phyloP scores from a whole-genome alignment of 1,140 invertebrate species.

The Magallana ariakensis region DNA sequence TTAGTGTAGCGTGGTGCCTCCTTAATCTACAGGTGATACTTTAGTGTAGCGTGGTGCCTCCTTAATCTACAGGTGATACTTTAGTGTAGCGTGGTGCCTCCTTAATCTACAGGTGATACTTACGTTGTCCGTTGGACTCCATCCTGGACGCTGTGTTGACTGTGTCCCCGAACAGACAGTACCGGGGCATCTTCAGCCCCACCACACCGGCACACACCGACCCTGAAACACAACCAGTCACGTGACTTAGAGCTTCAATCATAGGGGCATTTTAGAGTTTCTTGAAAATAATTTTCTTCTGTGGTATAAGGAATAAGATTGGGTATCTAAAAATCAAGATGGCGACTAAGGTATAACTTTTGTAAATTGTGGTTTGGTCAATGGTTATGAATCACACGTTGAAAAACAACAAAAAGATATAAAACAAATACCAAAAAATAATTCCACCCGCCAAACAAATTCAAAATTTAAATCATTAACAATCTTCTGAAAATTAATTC shows the following conservation, averaged over 20 bases:
- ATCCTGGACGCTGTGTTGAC: slow-evolving; percentile 96
- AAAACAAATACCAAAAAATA: too few species aligned
- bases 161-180: slow-evolving; percentile 91
- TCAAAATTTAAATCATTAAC: too few species aligned
- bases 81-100: not conserved
- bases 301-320: too few species aligned
- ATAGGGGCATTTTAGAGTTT: too few species aligned
- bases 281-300: too few species aligned
- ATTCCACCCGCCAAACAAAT: too few species aligned
- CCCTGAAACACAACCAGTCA: slow-evolving; percentile 81
- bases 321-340: too few species aligned
- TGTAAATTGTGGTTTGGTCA: too few species aligned
- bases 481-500: too few species aligned
- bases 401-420: too few species aligned
- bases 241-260: not conserved
- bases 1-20: not conserved
- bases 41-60: not conserved
- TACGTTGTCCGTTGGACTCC: slow-evolving; percentile 94
- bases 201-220: slow-evolving; percentile 96
- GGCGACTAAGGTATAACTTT: too few species aligned
- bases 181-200: slow-evolving; percentile 94
- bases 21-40: slow-evolving; percentile 27
- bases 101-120: slow-evolving; percentile 27
- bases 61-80: slow-evolving; percentile 27
- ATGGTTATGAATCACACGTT: too few species aligned